These are phyloP conservation scores for Eolophus roseicapilla DNA, from an alignment of 2,113 vertebrate species.

Conservation along the genomic window DNA sequence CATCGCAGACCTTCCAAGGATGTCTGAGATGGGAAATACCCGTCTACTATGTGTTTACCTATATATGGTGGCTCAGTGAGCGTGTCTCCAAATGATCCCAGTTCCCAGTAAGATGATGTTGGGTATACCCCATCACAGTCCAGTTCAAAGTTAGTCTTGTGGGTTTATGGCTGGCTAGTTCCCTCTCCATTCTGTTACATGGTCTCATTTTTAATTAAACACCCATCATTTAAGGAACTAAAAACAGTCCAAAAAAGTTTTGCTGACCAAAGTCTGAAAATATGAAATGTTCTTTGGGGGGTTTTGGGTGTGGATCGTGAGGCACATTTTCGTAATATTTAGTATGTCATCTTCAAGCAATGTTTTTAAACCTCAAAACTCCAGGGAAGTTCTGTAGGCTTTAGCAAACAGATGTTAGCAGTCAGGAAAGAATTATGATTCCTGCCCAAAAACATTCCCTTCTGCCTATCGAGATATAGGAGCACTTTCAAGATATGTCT, in stretches of 20 bases:
- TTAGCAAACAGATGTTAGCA: conserved; percentile 80
- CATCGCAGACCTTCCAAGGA: background rate
- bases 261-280: conserved; percentile 77
- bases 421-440: conserved; percentile 69
- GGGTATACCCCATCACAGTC: background rate
- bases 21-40: conserved; percentile 11
- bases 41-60: background rate
- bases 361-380: conserved; percentile 78
- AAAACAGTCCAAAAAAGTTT: conserved; percentile 53
- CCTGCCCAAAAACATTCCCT: conserved; percentile 70
- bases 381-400: conserved; percentile 72
- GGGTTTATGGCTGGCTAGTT: conserved; percentile 60
- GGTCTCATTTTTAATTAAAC: conserved; percentile 72
- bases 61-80: background rate
- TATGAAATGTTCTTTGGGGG: conserved; percentile 74
- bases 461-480: conserved; percentile 59
- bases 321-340: conserved; percentile 74
- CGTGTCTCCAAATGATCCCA: background rate
- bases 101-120: background rate
- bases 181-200: conserved; percentile 33
- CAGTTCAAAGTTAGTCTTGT: conserved; percentile 61
- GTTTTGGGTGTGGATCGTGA: conserved; percentile 74
- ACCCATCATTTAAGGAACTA: conserved; percentile 50
- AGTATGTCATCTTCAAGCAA: conserved; percentile 77
- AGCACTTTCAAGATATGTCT: background rate